Conservation (phyloP, 2,888 invertebrate species). For the Drosophila setosimentum region DNA sequence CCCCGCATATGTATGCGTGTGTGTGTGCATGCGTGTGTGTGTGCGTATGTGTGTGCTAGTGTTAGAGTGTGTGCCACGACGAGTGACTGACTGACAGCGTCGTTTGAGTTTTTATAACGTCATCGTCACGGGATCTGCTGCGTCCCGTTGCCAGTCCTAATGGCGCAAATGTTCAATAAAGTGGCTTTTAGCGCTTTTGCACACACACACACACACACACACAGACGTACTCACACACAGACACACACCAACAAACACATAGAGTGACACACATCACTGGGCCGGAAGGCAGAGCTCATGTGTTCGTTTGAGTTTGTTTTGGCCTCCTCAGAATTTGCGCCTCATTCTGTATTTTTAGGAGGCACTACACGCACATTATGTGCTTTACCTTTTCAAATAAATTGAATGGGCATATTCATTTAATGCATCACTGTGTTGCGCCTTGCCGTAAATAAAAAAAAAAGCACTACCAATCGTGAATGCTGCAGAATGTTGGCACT, state of each 20-base stretch:
- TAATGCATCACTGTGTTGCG: slow-evolving; percentile 43
- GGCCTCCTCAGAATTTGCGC: slow-evolving; percentile 58
- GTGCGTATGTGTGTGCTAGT: not conserved
- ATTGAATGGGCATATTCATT: slow-evolving; percentile 61
- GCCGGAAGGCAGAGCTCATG: slow-evolving; percentile 55
- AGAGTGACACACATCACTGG: slow-evolving; percentile 12
- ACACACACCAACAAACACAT: not conserved
- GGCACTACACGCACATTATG: slow-evolving; percentile 69
- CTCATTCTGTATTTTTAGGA: slow-evolving; percentile 56
- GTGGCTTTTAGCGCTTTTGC: slow-evolving; percentile 74
- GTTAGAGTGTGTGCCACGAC: slow-evolving; percentile 12
- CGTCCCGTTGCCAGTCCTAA: slow-evolving; percentile 64
- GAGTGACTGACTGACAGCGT: slow-evolving; percentile 76
- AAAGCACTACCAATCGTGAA: slow-evolving; percentile 16
- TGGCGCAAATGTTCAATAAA: slow-evolving; percentile 81
- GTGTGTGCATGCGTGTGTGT: slow-evolving; percentile 5
- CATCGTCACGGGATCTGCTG: slow-evolving; percentile 56
- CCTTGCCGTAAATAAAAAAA: not conserved
- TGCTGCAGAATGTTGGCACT: slow-evolving; percentile 13
- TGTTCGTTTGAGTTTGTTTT: slow-evolving; percentile 28
- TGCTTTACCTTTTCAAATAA: slow-evolving; percentile 58
- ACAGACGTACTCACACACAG: not conserved
- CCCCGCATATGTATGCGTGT: slow-evolving; percentile 14
- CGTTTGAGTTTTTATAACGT: slow-evolving; percentile 71
- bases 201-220: slow-evolving; percentile 31